Conservation (phyloP, 2,113 vertebrate genomes). For the Dromaius novaehollandiae region DNA sequence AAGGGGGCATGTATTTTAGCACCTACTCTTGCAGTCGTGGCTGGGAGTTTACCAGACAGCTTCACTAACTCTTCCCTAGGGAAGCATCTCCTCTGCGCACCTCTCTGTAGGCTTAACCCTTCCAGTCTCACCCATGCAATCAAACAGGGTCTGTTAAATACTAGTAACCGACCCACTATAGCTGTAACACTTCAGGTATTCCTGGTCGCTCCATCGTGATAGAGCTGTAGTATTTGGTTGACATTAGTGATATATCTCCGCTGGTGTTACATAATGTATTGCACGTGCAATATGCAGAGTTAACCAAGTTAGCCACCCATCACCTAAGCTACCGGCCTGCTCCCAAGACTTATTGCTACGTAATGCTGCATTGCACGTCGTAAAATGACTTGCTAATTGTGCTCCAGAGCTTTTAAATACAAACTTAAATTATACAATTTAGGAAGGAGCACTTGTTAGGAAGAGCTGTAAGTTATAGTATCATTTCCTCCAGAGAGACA, state of each 20-base stretch:
- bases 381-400: neutral
- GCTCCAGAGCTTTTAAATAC: neutral
- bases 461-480: neutral
- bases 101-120: neutral
- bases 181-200: neutral
- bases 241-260: rapidly evolving
- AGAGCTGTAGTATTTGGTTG: neutral
- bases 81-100: neutral
- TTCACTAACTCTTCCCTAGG: neutral
- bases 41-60: neutral
- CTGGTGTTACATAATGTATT: rapidly evolving
- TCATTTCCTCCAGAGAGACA: neutral
- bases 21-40: neutral
- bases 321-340: neutral
- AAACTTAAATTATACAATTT: neutral
- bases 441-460: neutral
- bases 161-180: neutral
- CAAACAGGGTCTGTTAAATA: neutral
- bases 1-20: neutral
- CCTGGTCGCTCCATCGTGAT: neutral
- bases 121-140: neutral
- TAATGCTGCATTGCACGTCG: rapidly evolving
- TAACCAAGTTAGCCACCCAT: rapidly evolving
- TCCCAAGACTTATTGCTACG: neutral
- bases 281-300: rapidly evolving